Evolutionary conservation across 2,113 vertebrate species (phyloP).

Genomic region (Symphodus melops): DNA sequence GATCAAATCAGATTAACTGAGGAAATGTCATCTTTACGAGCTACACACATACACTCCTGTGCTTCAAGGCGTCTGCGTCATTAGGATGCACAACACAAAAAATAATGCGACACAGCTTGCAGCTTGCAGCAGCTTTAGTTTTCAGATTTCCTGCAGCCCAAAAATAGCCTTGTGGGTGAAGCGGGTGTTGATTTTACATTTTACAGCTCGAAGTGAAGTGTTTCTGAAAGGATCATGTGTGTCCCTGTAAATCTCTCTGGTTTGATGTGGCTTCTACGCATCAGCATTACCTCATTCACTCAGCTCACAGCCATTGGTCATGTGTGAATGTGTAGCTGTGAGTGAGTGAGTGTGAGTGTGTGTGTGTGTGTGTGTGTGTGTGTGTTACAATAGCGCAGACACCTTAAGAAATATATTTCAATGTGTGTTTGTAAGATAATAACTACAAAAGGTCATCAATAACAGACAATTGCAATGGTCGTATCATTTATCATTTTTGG

Average conservation of each 20-base stretch:
- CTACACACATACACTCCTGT: conserved; percentile 17
- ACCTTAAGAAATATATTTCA: neutral
- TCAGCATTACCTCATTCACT: conserved; percentile 81
- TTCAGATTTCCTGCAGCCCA: conserved; percentile 53
- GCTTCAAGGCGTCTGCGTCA: conserved; percentile 59
- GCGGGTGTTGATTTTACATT: conserved; percentile 12
- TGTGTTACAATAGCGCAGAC: conserved; percentile 9
- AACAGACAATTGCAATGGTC: neutral
- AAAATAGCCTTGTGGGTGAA: conserved; percentile 41
- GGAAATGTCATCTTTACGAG: conserved; percentile 39
- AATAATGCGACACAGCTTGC: conserved; percentile 49
- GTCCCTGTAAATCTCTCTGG: conserved; percentile 45
- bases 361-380: conserved; percentile 12
- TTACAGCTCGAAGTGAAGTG: neutral
- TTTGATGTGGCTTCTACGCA: conserved; percentile 64
- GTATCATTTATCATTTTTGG: neutral
- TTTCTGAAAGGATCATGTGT: conserved; percentile 43
- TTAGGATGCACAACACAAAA: conserved; percentile 40
- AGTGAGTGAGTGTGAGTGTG: conserved; percentile 40
- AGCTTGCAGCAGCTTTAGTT: conserved; percentile 52
- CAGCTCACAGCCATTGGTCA: conserved; percentile 51
- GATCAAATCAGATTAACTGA: conserved; percentile 46
- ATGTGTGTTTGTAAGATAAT: neutral
- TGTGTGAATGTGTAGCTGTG: conserved; percentile 33
- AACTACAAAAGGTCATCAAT: neutral